Conservation (phyloP, 2,888 invertebrate species). For the Teleiodes luculella region DNA sequence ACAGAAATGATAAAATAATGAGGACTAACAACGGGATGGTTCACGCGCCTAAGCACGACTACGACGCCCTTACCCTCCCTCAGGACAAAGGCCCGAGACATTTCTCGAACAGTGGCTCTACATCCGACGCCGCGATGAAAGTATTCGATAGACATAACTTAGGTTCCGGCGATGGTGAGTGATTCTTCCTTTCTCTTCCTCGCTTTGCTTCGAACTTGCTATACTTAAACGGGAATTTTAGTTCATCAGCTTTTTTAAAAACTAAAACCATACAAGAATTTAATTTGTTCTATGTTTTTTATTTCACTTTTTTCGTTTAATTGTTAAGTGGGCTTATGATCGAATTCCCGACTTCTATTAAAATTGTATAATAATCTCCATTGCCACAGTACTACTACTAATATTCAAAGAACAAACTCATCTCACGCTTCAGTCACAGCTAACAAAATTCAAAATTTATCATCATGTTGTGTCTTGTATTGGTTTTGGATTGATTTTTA, state of each 20-base stretch:
- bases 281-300: background rate
- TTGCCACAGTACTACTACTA: constrained; percentile 50
- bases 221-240: constrained; percentile 34
- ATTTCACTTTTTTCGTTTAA: background rate
- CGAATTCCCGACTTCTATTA: constrained; percentile 28
- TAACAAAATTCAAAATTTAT: constrained; percentile 76
- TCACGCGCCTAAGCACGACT: constrained; percentile 56
- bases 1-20: constrained; percentile 68
- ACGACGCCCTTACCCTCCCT: constrained; percentile 41
- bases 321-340: constrained; percentile 18
- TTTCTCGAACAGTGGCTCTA: constrained; percentile 52
- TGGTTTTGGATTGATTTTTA: constrained; percentile 67
- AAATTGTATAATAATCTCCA: constrained; percentile 22
- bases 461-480: constrained; percentile 78
- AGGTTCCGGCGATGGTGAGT: constrained; percentile 70
- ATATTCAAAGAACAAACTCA: constrained; percentile 55
- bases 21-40: constrained; percentile 58
- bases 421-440: constrained; percentile 73
- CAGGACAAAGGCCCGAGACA: constrained; percentile 55
- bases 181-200: constrained; percentile 29
- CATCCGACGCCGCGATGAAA: constrained; percentile 51
- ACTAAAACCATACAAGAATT: constrained; percentile 11
- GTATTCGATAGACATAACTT: constrained; percentile 62
- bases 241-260: constrained; percentile 35
- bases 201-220: constrained; percentile 37